Percentiles rank a stretch among this genome's conserved stretches.
phyloP scores from a whole-genome alignment of 1,140 invertebrate species.

The Teleogryllus occipitalis region DNA sequence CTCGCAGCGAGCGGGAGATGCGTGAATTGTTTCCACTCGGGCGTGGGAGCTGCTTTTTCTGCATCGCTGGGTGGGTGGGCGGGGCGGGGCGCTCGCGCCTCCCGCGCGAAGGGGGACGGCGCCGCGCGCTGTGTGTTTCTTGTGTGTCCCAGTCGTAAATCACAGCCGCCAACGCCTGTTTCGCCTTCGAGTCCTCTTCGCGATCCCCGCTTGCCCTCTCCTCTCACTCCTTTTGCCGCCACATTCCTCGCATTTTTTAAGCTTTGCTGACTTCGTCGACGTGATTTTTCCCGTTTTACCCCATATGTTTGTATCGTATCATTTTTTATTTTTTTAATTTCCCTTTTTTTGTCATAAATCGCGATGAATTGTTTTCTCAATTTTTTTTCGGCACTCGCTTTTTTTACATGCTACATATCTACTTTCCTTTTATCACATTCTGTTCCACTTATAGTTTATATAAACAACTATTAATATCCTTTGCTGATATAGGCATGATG shows the following conservation, averaged over 20 bases:
- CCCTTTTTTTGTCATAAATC: neutral
- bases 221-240: neutral
- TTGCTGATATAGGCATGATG: no score
- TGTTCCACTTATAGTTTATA: no score
- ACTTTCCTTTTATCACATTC: no score
- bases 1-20: neutral
- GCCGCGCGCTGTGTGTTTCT: neutral
- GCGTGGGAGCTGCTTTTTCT: neutral
- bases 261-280: no score
- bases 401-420: no score
- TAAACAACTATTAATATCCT: no score
- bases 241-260: neutral
- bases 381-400: no score
- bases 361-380: no score
- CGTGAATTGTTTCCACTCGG: neutral
- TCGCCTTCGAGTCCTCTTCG: no score
- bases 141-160: neutral
- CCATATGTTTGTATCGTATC: neutral
- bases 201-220: neutral
- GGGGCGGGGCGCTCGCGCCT: no score
- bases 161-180: neutral
- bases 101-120: no score
- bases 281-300: neutral
- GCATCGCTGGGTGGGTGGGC: neutral
- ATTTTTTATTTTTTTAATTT: no score